These are phyloP conservation scores for Argyrosomus regius DNA, from an alignment of 2,797 vertebrate genomes.

Conservation along the genomic window DNA sequence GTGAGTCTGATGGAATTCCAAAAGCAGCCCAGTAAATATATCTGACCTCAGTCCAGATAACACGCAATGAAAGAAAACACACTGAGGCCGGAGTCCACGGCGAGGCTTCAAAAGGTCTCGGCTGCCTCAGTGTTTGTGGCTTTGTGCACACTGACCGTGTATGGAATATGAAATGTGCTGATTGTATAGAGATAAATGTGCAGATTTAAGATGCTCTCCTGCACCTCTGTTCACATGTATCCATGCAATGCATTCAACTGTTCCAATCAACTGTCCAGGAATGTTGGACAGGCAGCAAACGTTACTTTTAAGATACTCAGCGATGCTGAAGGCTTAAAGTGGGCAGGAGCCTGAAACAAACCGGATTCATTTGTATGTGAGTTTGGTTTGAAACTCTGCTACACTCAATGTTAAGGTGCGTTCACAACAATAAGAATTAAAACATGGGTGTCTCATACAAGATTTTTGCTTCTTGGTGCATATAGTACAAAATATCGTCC, in stretches of 20 bases:
- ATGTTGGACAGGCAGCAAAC: neutral
- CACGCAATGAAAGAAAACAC: slow-evolving; percentile 11
- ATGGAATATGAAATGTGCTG: neutral
- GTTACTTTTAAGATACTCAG: fast-evolving
- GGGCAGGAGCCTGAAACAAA: neutral
- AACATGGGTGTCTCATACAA: too few species aligned
- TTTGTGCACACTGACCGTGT: neutral
- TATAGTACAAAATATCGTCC: too few species aligned
- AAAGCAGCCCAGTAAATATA: slow-evolving; percentile 65
- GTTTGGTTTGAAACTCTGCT: neutral
- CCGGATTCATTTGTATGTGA: neutral
- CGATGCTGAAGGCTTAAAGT: neutral
- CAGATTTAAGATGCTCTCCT: neutral
- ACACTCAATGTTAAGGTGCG: neutral
- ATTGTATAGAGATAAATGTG: neutral
- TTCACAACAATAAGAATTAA: neutral
- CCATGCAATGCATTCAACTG: neutral
- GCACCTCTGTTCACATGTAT: neutral
- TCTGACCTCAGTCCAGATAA: slow-evolving; percentile 42
- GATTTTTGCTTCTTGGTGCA: too few species aligned
- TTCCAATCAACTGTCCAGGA: too few species aligned
- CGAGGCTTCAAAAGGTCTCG: neutral
- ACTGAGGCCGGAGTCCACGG: slow-evolving; percentile 10
- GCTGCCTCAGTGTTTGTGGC: neutral
- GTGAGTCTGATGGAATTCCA: slow-evolving; percentile 64